phyloP scores from a whole-genome alignment of 2,113 vertebrate species.

The Sander vitreus region DNA sequence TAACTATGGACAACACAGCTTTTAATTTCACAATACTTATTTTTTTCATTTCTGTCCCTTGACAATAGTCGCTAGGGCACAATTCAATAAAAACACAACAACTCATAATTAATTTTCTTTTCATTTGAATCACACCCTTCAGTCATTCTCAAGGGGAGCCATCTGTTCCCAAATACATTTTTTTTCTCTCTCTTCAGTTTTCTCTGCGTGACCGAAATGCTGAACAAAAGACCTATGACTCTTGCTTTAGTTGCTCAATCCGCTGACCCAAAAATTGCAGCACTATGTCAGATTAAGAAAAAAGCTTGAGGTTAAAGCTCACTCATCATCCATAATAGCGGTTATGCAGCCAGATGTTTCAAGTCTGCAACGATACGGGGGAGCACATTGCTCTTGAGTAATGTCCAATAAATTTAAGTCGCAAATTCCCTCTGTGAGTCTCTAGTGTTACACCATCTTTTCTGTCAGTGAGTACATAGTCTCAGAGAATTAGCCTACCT shows the following conservation, averaged over 20 bases:
- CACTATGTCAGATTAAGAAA: slow-evolving; percentile 5
- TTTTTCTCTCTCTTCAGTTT: neutral
- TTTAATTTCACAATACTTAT: slow-evolving; percentile 20
- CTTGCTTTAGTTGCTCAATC: slow-evolving; percentile 19
- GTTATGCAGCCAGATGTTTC: slow-evolving; percentile 54
- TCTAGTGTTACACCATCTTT: slow-evolving; percentile 39
- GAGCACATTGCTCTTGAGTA: slow-evolving; percentile 9
- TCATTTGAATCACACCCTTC: slow-evolving; percentile 60
- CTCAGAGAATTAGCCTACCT: slow-evolving; percentile 57
- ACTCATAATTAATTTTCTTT: slow-evolving; percentile 50
- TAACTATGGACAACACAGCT: neutral
- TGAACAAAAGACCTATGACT: slow-evolving; percentile 25
- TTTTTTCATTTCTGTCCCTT: slow-evolving; percentile 27
- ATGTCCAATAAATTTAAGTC: slow-evolving; percentile 44
- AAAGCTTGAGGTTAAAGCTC: slow-evolving; percentile 26
- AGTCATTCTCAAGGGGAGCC: slow-evolving; percentile 56
- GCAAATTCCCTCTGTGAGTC: slow-evolving; percentile 14
- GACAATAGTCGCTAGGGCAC: slow-evolving; percentile 13
- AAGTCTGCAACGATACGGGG: neutral
- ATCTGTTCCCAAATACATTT: slow-evolving; percentile 57
- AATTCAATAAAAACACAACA: slow-evolving; percentile 31
- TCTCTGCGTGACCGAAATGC: slow-evolving; percentile 10
- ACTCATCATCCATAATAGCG: slow-evolving; percentile 34
- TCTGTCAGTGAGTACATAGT: slow-evolving; percentile 53
- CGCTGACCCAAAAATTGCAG: slow-evolving; percentile 19